Evolutionary conservation across 2,888 invertebrate genomes (phyloP), one percentile per base, ranked within the genome.

Genomic region (Bibio marci): DNA sequence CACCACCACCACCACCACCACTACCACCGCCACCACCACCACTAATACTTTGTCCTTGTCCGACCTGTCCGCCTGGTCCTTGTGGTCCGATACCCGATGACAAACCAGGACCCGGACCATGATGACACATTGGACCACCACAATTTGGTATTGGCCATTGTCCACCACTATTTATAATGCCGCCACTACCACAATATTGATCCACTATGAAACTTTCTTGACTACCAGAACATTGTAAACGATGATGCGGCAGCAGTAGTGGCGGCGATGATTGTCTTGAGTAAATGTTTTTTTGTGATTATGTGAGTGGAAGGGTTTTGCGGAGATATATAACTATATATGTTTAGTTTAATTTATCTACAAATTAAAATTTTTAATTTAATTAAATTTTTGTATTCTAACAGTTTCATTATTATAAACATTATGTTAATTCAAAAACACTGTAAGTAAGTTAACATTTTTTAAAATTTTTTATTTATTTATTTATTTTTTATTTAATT

Each of bases 171-270:
- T 49, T 50, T 39, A 49, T 44, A 42, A 45, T 46, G 22, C 38
- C 38, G 40, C 47, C 46, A 40, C 46, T 49, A 54, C 59, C 60
- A 55, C 59, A 62, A 54, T 58, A 62, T 51, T 61, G 59, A 53
- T 62, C 62, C 55, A 60, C 61, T 54, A 58, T 57, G 58, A 61
- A 62, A 57, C 62, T 62, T 52, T 62, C 62, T 58, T 62, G 62
- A 60, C 62, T 62, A 62, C 62, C 62, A 62, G 62, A 62, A 55
- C 62, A 62, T 62, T 61, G 62, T 52, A 62, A 52, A 52, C 59
- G 57, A 53, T 58, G 60, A 35, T 38, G 39, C 30, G 58, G 56
- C 56, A 38, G 39, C 30, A 58, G 56, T 56, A 60, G 61, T 55
- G 62, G 62, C 54, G 62, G 57, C 52, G 62, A 61, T 52, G 60